These are phyloP conservation scores for Scyliorhinus canicula DNA, from an alignment of 2,797 vertebrate species.

Conservation along the genomic window DNA sequence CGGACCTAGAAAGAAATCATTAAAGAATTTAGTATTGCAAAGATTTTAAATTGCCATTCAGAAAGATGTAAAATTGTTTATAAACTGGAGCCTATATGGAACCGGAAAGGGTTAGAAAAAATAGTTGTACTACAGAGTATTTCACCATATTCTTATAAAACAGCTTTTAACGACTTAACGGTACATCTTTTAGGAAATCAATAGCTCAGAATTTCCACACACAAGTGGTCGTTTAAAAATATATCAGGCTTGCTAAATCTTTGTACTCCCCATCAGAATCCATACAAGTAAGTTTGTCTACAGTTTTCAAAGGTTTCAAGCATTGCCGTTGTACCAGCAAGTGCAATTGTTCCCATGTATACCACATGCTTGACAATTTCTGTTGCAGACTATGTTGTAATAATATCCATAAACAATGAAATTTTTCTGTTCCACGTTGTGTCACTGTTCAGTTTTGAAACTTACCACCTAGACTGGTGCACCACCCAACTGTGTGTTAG, in stretches of 20 bases:
- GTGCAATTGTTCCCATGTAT: background rate
- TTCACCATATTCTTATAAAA: background rate
- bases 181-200: background rate
- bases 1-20: background rate
- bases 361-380: background rate
- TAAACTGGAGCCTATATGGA: background rate
- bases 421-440: background rate
- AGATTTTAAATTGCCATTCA: background rate
- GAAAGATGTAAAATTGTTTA: background rate
- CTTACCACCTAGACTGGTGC: background rate
- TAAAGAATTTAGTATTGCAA: background rate
- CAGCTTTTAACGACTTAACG: background rate
- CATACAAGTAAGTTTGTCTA: background rate
- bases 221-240: background rate
- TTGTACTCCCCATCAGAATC: background rate
- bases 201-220: background rate
- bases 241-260: background rate
- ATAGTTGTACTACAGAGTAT: background rate
- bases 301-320: background rate
- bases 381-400: background rate
- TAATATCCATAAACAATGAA: background rate
- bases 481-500: too few relatives aligned
- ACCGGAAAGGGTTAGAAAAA: background rate
- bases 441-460: background rate
- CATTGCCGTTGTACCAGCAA: background rate